phyloP scores from a whole-genome alignment of 2,888 invertebrate species.

The Biston stratarius region DNA sequence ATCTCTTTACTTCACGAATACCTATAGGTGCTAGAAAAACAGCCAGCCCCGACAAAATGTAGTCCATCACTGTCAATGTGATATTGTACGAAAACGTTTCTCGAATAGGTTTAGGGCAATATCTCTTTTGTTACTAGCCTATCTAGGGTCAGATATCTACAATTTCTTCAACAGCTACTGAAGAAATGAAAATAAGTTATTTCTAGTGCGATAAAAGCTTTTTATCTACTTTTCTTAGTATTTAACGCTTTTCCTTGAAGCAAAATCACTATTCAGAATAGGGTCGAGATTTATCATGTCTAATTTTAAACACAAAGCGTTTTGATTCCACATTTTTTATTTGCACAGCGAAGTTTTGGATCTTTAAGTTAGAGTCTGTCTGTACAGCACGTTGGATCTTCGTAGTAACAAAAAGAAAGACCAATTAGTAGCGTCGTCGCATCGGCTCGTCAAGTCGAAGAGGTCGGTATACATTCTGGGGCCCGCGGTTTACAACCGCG shows the following conservation, averaged over 20 bases:
- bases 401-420: no score
- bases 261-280: not conserved
- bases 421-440: no score
- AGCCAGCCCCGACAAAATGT: constrained; percentile 17
- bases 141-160: constrained; percentile 9
- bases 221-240: not conserved
- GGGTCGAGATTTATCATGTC: not conserved
- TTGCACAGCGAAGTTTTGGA: no score
- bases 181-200: constrained; percentile 11
- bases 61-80: constrained; percentile 30
- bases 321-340: no score
- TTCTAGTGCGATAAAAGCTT: constrained; percentile 4
- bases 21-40: constrained; percentile 15
- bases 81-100: constrained; percentile 17
- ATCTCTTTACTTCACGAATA: not conserved
- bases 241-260: not conserved
- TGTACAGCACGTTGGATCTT: no score
- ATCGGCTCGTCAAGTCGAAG: no score
- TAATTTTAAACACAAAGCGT: no score
- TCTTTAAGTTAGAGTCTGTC: no score
- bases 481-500: no score
- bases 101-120: constrained; percentile 12
- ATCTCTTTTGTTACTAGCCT: constrained; percentile 23
- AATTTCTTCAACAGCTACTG: constrained; percentile 6
- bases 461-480: no score